A percentile compares a stretch with the other conserved stretches of the same genome.
phyloP scores from a whole-genome alignment of 1,140 invertebrate species.

The Orchestia grillus region DNA sequence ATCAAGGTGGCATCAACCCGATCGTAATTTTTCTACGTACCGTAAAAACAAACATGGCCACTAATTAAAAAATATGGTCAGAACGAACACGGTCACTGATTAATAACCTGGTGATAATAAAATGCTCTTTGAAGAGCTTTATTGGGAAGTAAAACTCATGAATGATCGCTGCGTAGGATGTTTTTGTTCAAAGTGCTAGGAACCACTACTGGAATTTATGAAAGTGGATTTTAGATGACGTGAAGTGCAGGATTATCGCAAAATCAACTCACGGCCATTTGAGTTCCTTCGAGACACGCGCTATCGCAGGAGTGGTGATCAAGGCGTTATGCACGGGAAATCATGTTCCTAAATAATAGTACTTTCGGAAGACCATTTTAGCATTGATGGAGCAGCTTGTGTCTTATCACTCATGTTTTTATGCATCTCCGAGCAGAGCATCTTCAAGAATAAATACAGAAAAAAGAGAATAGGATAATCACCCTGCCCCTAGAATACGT shows the following conservation, averaged over 20 bases:
- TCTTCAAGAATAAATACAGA: background rate
- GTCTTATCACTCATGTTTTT: background rate
- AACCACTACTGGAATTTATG: too few relatives aligned
- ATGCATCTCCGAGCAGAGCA: background rate
- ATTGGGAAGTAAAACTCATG: too few relatives aligned
- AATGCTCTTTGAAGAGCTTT: too few relatives aligned
- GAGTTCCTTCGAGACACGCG: background rate
- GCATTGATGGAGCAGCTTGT: constrained; percentile 39
- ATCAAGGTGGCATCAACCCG: too few relatives aligned
- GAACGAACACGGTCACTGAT: too few relatives aligned
- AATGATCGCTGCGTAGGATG: too few relatives aligned
- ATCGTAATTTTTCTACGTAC: too few relatives aligned
- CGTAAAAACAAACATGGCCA: too few relatives aligned
- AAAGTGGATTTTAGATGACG: too few relatives aligned
- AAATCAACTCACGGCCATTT: background rate
- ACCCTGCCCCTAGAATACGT: background rate
- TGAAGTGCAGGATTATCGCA: background rate
- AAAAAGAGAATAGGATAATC: background rate
- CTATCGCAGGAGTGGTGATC: background rate
- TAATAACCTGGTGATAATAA: too few relatives aligned
- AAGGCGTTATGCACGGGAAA: constrained; percentile 45
- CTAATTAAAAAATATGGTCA: too few relatives aligned
- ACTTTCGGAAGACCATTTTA: constrained; percentile 40
- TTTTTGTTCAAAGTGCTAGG: too few relatives aligned
- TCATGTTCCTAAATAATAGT: constrained; percentile 10